Percentiles rank a stretch among this genome's conserved stretches.
Evolutionary conservation across 1,140 invertebrate genomes (phyloP).

Genomic region (Euura saliciscinereae): DNA sequence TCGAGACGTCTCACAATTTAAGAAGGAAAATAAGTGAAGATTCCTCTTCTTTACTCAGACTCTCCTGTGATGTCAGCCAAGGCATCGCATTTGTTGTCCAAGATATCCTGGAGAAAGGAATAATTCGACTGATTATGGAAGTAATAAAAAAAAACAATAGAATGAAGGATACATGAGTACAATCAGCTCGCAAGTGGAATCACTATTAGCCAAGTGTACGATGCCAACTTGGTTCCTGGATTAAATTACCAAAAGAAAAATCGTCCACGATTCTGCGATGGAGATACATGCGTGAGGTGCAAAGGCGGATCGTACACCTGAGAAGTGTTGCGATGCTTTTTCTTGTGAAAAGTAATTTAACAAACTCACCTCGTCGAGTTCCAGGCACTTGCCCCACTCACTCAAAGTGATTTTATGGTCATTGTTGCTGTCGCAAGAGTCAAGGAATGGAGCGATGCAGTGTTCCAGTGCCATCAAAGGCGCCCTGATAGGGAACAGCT

Average conservation of each 20-base stretch:
- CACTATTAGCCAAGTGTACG: too few species aligned
- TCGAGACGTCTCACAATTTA: constrained; percentile 18
- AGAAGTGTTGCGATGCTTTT: too few species aligned
- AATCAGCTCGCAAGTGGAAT: not conserved
- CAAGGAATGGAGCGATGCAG: constrained; percentile 94
- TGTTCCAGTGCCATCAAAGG: constrained; percentile 92
- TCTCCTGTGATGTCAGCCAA: constrained; percentile 50
- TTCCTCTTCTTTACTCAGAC: constrained; percentile 14
- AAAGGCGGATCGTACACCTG: too few species aligned
- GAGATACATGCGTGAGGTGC: too few species aligned
- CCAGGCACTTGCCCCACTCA: constrained; percentile 92
- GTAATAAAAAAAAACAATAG: not conserved
- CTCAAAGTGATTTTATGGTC: constrained; percentile 87
- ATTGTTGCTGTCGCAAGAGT: constrained; percentile 83
- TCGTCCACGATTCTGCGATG: too few species aligned
- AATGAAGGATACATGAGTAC: not conserved
- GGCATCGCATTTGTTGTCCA: constrained; percentile 67
- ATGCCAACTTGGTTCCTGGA: too few species aligned
- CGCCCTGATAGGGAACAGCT: constrained; percentile 92
- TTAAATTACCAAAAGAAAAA: too few species aligned
- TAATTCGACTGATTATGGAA: not conserved
- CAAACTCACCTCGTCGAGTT: constrained; percentile 73
- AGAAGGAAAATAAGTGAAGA: constrained; percentile 12
- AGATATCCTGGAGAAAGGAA: constrained; percentile 59
- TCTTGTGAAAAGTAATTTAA: too few species aligned